phyloP scores from a whole-genome alignment of 2,888 invertebrate genomes.

The Agapostemon virescens region DNA sequence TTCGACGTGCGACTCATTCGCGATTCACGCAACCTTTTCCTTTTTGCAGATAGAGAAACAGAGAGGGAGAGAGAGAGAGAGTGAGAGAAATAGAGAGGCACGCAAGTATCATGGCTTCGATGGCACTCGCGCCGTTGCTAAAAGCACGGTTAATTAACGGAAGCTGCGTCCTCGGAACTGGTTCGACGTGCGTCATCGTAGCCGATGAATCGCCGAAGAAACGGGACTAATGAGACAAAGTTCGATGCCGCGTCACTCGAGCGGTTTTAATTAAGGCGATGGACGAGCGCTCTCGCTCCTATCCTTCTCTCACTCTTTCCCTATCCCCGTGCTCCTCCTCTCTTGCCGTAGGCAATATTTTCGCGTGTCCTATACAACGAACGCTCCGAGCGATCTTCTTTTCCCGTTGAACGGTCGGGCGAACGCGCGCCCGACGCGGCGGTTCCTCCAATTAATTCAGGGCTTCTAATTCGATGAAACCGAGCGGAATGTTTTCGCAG shows the following conservation, averaged over 20 bases:
- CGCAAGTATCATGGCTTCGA: neutral
- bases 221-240: conserved; percentile 52
- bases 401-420: neutral
- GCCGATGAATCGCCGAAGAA: conserved; percentile 27
- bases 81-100: accelerated
- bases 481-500: neutral
- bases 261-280: conserved; percentile 54
- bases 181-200: neutral
- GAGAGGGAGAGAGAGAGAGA: no score
- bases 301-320: neutral
- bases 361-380: conserved; percentile 14
- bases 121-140: neutral
- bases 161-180: neutral
- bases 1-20: conserved; percentile 1
- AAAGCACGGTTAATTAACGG: conserved; percentile 42
- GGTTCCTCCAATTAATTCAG: conserved; percentile 27
- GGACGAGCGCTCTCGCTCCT: neutral
- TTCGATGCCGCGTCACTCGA: conserved; percentile 34
- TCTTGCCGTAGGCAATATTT: conserved; percentile 28
- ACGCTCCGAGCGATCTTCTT: neutral
- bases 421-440: neutral
- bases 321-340: neutral
- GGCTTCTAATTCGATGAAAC: conserved; percentile 6
- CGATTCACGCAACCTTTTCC: neutral
- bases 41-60: neutral